Evolutionary conservation across 1,140 invertebrate species (phyloP).

Genomic region (Theocolax elegans): DNA sequence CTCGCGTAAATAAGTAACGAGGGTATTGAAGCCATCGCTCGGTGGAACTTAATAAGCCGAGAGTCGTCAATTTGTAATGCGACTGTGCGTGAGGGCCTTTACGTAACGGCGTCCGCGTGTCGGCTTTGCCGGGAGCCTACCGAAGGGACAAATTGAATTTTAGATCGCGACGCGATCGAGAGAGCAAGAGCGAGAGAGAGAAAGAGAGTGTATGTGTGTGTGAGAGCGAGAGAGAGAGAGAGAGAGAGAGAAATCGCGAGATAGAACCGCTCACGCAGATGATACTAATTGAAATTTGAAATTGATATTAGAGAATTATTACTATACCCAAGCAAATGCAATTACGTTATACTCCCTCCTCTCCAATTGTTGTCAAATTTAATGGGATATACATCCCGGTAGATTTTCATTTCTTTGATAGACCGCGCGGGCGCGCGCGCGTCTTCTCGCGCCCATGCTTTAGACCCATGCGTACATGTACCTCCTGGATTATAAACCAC

Average conservation of each 20-base stretch:
- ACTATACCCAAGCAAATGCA: conserved; percentile 54
- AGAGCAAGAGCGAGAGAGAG: no score
- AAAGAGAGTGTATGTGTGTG: no score
- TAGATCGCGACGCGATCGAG: conserved; percentile 67
- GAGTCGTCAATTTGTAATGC: conserved; percentile 65
- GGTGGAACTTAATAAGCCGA: conserved; percentile 66
- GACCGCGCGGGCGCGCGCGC: not conserved
- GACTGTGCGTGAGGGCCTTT: conserved; percentile 52
- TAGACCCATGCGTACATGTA: conserved; percentile 20
- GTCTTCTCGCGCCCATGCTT: not conserved
- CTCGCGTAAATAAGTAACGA: conserved; percentile 66
- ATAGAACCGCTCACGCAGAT: conserved; percentile 57
- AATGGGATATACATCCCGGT: not conserved
- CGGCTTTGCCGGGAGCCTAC: conserved; percentile 28
- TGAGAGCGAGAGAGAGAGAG: no score
- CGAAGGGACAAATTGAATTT: conserved; percentile 69
- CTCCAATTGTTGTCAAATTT: conserved; percentile 11
- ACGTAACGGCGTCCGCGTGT: conserved; percentile 39
- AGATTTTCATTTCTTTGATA: not conserved
- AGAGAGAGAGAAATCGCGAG: no score
- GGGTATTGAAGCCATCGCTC: conserved; percentile 64
- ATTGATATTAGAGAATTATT: conserved; percentile 70
- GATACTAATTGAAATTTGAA: conserved; percentile 71
- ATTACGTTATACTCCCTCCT: conserved; percentile 59
- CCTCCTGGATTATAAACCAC: conserved; percentile 44